Evolutionary conservation across 2,797 vertebrate genomes (phyloP).

Genomic region (Chaetodon trifasciatus): DNA sequence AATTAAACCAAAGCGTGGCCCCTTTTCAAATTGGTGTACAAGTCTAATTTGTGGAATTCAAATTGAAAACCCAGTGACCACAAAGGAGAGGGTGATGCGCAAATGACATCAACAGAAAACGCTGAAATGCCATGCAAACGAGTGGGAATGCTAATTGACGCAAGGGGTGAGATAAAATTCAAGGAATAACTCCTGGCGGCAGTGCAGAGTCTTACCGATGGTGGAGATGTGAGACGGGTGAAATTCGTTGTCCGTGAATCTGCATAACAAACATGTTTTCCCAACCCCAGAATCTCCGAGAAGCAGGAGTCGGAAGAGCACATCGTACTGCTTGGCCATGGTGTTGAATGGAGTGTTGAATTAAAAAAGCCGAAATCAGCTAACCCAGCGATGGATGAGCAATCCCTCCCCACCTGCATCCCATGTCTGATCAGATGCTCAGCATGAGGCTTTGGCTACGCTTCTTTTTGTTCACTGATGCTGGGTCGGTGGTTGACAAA

Average conservation of each 20-base stretch:
- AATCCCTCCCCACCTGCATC: slow-evolving; percentile 52
- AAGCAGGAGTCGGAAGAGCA: slow-evolving; percentile 96
- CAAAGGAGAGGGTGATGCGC: slow-evolving; percentile 8
- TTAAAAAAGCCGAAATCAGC: slow-evolving; percentile 56
- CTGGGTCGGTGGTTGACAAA: slow-evolving; percentile 52
- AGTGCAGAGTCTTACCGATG: slow-evolving; percentile 89
- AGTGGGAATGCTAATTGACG: neutral
- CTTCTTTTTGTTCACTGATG: slow-evolving; percentile 40
- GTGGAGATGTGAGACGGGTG: slow-evolving; percentile 98
- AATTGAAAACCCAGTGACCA: neutral
- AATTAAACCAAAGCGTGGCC: neutral
- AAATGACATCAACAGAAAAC: slow-evolving; percentile 21
- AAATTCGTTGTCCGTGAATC: slow-evolving; percentile 99
- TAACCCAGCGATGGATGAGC: slow-evolving; percentile 75
- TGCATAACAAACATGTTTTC: slow-evolving; percentile 97
- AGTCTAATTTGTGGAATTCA: neutral
- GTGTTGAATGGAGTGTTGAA: slow-evolving; percentile 66
- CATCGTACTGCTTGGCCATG: slow-evolving; percentile 99
- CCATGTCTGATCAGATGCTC: slow-evolving; percentile 76
- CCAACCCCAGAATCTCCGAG: slow-evolving; percentile 98
- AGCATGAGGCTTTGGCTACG: slow-evolving; percentile 36
- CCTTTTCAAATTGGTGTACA: neutral
- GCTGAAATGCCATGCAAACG: neutral
- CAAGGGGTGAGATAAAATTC: neutral
- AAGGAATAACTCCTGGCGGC: neutral